Conservation (phyloP, 2,113 vertebrate genomes). For the Oncorhynchus keta region DNA sequence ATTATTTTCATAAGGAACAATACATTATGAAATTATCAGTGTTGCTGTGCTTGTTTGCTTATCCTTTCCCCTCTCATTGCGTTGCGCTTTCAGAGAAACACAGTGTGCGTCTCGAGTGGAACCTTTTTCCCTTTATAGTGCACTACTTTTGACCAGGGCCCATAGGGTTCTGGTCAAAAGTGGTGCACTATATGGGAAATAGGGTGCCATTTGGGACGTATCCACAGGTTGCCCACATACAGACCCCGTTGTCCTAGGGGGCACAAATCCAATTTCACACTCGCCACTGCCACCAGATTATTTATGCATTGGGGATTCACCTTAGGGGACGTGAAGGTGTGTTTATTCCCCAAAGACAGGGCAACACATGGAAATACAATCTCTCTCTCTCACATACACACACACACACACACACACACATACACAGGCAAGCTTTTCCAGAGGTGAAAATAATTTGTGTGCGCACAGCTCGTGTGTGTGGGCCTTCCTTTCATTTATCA, state of each 20-base stretch:
- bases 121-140: too few relatives aligned
- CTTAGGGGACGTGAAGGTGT: slow-evolving; percentile 21
- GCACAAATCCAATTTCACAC: slow-evolving; percentile 50
- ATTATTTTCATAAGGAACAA: slow-evolving; percentile 30
- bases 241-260: slow-evolving; percentile 33
- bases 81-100: slow-evolving; percentile 15
- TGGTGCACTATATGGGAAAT: too few relatives aligned
- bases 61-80: slow-evolving; percentile 17
- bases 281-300: slow-evolving; percentile 40
- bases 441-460: slow-evolving; percentile 15
- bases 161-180: too few relatives aligned
- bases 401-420: slow-evolving; percentile 1
- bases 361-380: slow-evolving; percentile 22
- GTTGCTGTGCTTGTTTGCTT: slow-evolving; percentile 23
- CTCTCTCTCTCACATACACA: not conserved
- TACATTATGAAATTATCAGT: slow-evolving; percentile 37
- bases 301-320: slow-evolving; percentile 33
- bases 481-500: slow-evolving; percentile 29
- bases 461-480: not conserved
- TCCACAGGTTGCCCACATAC: slow-evolving; percentile 17
- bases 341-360: not conserved
- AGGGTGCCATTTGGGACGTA: not conserved
- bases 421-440: not conserved
- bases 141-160: too few relatives aligned
- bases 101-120: not conserved